Percentiles rank a stretch among this genome's conserved stretches.
Evolutionary conservation across 2,888 invertebrate species (phyloP).

Genomic region (Drosophila pseudotakahashii): DNA sequence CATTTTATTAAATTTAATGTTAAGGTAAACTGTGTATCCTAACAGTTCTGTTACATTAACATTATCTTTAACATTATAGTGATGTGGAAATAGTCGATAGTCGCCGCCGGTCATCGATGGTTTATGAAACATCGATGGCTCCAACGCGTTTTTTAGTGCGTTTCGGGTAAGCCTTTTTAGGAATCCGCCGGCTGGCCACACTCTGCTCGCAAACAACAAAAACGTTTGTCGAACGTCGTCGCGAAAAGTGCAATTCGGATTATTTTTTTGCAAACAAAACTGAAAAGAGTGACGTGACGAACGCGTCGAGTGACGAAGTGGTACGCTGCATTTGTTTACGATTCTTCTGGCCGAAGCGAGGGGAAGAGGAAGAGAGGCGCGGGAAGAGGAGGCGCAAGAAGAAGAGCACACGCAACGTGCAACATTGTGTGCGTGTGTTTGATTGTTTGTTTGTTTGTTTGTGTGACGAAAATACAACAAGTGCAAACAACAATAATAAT

Average conservation of each 20-base stretch:
- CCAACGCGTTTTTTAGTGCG: too few relatives aligned
- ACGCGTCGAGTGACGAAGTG: constrained; percentile 6
- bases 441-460: constrained; percentile 41
- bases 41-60: too few relatives aligned
- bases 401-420: constrained; percentile 13
- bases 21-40: too few relatives aligned
- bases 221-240: not conserved
- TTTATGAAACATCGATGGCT: too few relatives aligned
- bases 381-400: not conserved
- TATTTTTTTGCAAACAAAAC: constrained; percentile 6
- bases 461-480: constrained; percentile 52
- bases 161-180: too few relatives aligned
- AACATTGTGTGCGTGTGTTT: constrained; percentile 10
- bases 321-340: constrained; percentile 32
- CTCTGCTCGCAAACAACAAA: not conserved
- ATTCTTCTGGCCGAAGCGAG: not conserved
- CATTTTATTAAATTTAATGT: too few relatives aligned
- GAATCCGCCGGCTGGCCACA: too few relatives aligned
- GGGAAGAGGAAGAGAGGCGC: not conserved
- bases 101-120: too few relatives aligned
- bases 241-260: constrained; percentile 1
- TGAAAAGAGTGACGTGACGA: constrained; percentile 2
- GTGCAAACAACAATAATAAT: constrained; percentile 44
- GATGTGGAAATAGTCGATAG: too few relatives aligned
- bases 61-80: too few relatives aligned